Percentiles rank a stretch among this genome's conserved stretches.
These are phyloP conservation scores for Merodon equestris DNA, from an alignment of 2,888 invertebrate species.

Conservation along the genomic window DNA sequence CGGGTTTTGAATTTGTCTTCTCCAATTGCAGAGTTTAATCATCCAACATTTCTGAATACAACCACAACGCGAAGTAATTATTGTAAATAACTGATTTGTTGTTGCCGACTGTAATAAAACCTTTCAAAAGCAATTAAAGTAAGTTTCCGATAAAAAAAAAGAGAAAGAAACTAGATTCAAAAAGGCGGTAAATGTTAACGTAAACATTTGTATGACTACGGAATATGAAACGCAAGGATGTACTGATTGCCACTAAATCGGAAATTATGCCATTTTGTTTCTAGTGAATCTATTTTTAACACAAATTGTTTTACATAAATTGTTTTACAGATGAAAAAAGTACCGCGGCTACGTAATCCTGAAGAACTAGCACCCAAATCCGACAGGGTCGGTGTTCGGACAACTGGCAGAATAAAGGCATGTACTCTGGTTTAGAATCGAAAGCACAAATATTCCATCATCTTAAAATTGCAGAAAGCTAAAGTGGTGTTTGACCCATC, in stretches of 20 bases:
- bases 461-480: conserved; percentile 81
- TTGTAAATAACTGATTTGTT: too few relatives aligned
- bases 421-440: background rate
- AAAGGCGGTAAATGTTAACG: conserved; percentile 33
- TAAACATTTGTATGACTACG: conserved; percentile 11
- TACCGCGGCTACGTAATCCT: conserved; percentile 43
- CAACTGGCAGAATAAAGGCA: conserved; percentile 77
- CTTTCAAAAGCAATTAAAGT: too few relatives aligned
- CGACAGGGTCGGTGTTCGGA: conserved; percentile 72
- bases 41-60: too few relatives aligned
- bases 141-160: background rate
- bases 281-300: conserved; percentile 14
- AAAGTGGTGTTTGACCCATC: conserved; percentile 93
- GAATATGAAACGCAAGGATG: background rate
- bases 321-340: conserved; percentile 51
- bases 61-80: too few relatives aligned
- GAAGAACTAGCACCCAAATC: conserved; percentile 37
- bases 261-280: conserved; percentile 1
- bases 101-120: too few relatives aligned
- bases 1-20: too few relatives aligned
- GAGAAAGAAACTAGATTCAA: background rate
- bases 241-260: too few relatives aligned
- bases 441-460: background rate
- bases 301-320: background rate
- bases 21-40: too few relatives aligned